A percentile compares a stretch with the other conserved stretches of the same genome.
phyloP scores from a whole-genome alignment of 2,888 invertebrate species.

The Anaspis maculata region DNA sequence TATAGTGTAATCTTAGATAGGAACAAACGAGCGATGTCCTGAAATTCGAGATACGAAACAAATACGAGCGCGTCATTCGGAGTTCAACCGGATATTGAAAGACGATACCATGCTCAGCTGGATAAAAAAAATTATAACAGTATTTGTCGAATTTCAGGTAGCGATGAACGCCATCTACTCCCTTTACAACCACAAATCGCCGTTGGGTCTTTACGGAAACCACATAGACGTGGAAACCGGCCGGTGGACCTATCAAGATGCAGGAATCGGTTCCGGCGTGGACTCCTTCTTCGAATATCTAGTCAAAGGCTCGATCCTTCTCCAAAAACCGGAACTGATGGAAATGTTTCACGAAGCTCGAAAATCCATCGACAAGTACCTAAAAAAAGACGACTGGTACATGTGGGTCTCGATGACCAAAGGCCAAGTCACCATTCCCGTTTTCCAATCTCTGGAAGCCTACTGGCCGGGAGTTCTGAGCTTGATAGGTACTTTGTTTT shows the following conservation, averaged over 20 bases:
- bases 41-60: too few species aligned
- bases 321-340: constrained; percentile 80
- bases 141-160: constrained; percentile 48
- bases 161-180: constrained; percentile 88
- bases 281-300: constrained; percentile 98
- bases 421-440: constrained; percentile 89
- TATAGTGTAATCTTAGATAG: too few species aligned
- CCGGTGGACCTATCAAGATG: constrained; percentile 94
- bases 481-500: constrained; percentile 57
- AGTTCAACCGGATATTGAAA: too few species aligned
- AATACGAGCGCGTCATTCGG: too few species aligned
- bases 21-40: too few species aligned
- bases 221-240: constrained; percentile 93
- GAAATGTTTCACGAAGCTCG: constrained; percentile 81
- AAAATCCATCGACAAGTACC: constrained; percentile 69
- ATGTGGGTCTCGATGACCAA: constrained; percentile 99
- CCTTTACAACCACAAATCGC: constrained; percentile 77
- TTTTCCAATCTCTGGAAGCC: constrained; percentile 97
- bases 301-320: constrained; percentile 88
- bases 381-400: constrained; percentile 96
- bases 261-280: constrained; percentile 94
- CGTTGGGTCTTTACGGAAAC: constrained; percentile 88
- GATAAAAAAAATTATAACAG: too few species aligned
- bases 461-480: constrained; percentile 97
- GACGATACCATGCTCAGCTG: too few species aligned